phyloP scores from a whole-genome alignment of 2,888 invertebrate genomes.

The Pristionchus entomophagus region DNA sequence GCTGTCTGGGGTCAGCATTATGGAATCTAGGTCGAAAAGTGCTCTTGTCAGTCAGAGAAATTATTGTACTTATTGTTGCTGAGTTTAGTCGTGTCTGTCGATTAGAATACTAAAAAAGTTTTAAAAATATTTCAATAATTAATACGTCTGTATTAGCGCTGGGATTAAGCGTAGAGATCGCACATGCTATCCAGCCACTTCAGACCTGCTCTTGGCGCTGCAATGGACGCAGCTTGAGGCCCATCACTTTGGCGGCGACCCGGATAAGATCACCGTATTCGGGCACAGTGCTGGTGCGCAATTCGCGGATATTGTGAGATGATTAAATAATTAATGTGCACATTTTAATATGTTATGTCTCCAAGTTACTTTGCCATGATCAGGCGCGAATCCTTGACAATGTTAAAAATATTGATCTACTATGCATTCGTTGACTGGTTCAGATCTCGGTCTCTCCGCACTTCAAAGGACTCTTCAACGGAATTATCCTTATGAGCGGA shows the following conservation, averaged over 20 bases:
- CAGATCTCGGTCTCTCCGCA: constrained; percentile 43
- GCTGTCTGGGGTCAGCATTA: constrained; percentile 30
- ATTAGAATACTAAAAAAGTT: too few species aligned
- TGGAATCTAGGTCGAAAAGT: too few species aligned
- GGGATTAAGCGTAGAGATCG: too few species aligned
- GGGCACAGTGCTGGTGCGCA: constrained; percentile 51
- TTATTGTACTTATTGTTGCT: too few species aligned
- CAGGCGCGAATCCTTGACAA: not conserved
- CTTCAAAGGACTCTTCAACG: constrained; percentile 33
- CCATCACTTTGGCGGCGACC: constrained; percentile 49
- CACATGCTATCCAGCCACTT: too few species aligned
- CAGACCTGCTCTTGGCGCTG: constrained; percentile 47
- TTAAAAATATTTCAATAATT: too few species aligned
- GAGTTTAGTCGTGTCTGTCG: too few species aligned
- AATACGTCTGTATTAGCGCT: too few species aligned
- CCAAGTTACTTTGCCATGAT: not conserved
- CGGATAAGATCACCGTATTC: constrained; percentile 30
- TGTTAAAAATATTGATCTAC: not conserved
- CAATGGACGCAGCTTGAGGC: constrained; percentile 51
- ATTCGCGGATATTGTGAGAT: not conserved
- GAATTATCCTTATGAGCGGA: constrained; percentile 45
- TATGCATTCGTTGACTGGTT: too few species aligned
- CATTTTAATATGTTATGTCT: not conserved
- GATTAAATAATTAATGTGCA: not conserved
- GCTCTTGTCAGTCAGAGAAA: too few species aligned